Percentiles rank a stretch among this genome's conserved stretches.
Conservation (phyloP, 2,113 vertebrate species). For the Actenoides hombroni region DNA sequence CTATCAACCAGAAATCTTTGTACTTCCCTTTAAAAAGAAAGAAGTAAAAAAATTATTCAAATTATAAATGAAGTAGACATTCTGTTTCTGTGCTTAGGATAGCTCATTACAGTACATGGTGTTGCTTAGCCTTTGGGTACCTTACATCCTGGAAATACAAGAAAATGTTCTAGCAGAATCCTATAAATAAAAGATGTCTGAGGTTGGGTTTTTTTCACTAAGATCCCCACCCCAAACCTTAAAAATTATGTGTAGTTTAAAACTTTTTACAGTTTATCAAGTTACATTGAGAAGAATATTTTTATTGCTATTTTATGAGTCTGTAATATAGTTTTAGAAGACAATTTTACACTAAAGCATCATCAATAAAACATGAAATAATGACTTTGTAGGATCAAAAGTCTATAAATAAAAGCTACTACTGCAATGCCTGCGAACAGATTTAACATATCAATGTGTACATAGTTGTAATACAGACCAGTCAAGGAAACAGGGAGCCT, state of each 20-base stretch:
- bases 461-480: accelerated
- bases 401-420: background rate
- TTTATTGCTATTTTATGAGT: constrained; percentile 2
- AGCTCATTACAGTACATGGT: background rate
- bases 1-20: background rate
- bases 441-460: accelerated
- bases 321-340: background rate
- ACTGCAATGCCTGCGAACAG: background rate
- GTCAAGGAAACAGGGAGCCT: background rate
- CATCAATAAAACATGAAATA: background rate
- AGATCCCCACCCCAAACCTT: background rate
- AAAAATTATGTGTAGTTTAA: background rate
- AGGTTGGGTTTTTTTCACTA: background rate
- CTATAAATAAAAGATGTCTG: background rate
- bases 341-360: background rate
- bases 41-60: background rate
- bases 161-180: background rate
- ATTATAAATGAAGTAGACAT: background rate
- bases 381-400: background rate
- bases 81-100: accelerated
- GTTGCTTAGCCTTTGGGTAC: background rate
- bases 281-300: background rate
- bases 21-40: background rate
- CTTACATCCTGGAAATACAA: background rate
- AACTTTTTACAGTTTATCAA: background rate